These are phyloP conservation scores for Campodea augens DNA, from an alignment of 1,140 invertebrate species.

Conservation along the genomic window DNA sequence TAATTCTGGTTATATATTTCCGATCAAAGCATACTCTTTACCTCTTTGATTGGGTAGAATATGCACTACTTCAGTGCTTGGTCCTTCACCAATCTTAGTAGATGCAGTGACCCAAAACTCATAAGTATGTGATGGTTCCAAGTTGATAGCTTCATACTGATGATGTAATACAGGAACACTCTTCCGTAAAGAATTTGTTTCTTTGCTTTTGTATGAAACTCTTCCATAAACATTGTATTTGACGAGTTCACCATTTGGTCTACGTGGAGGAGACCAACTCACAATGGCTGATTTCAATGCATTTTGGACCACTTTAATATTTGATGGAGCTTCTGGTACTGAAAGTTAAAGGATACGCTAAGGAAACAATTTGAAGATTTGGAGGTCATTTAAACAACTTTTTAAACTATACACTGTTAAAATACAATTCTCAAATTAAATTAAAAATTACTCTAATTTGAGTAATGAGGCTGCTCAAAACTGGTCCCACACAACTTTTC, in stretches of 20 bases:
- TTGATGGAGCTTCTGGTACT: conserved; percentile 27
- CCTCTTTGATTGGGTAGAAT: conserved; percentile 17
- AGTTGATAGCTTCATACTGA: conserved; percentile 19
- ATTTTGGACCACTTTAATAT: conserved; percentile 27
- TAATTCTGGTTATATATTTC: no score
- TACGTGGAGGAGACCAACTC: conserved; percentile 26
- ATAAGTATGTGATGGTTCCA: conserved; percentile 20
- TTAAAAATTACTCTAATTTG: no score
- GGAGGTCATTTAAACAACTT: no score
- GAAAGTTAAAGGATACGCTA: no score
- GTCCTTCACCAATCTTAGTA: conserved; percentile 24
- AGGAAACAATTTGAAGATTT: no score
- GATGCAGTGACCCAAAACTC: conserved; percentile 28
- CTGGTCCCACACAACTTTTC: no score
- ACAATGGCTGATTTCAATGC: conserved; percentile 25
- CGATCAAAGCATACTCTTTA: conserved; percentile 9
- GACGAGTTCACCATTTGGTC: conserved; percentile 27
- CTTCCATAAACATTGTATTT: conserved; percentile 26
- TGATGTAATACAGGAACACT: conserved; percentile 7
- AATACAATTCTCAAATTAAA: no score
- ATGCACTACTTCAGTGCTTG: conserved; percentile 13
- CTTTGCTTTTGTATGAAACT: conserved; percentile 4
- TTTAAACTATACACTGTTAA: no score
- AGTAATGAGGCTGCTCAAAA: no score
- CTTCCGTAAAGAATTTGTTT: neutral